Evolutionary conservation across 1,140 invertebrate genomes (phyloP), one percentile per base, ranked within the genome.

Genomic region (Lethrus apterus): DNA sequence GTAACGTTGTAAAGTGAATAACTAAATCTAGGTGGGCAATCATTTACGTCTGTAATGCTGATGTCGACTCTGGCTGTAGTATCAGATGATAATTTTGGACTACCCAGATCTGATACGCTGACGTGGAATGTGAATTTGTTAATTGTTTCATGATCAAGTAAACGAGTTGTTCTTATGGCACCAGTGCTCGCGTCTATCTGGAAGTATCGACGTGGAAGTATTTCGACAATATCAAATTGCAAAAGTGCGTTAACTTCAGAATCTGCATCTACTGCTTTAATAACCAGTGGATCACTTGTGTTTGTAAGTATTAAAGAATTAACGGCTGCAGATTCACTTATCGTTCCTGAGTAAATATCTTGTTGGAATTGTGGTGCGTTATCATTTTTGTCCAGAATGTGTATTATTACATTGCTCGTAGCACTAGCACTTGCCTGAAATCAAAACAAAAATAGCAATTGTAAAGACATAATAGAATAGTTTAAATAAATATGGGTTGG

Each of bases 141-240:
- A 19, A 77, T 70, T 1, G 72, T 78, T 66, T 97, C 93, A 64
- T 89, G 85, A 68, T 96, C 92, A 29, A 96, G 69, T 2, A 77
- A 67, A 42, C 78, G 76, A 5, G 83, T 75, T 0, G 86, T 86
- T 51, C 81, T 76, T 35, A 97, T 81, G 8, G 91, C 89, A 24
- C 92, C 89, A 7, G 92, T 95, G 48, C 79, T 88, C 1, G 86
- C 79, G 66, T 95, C 90, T 48, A 96, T 84, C 55, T 80, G 79
- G 63, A 96, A 96, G 60, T 81, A 84, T 44, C 76, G 76, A 51
- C 75, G 75, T 5, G 75, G 84, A 51, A 75, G 68, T 50, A 74
- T 78, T 60, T 93, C 89, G 26, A 90, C 71, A 53, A 96, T 92
- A 58, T 86, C 81, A 66, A 86, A 96, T 53, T 82, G 79, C 14